Conservation (phyloP, 1,140 invertebrate genomes). For the Pseudomyrmex gracilis region DNA sequence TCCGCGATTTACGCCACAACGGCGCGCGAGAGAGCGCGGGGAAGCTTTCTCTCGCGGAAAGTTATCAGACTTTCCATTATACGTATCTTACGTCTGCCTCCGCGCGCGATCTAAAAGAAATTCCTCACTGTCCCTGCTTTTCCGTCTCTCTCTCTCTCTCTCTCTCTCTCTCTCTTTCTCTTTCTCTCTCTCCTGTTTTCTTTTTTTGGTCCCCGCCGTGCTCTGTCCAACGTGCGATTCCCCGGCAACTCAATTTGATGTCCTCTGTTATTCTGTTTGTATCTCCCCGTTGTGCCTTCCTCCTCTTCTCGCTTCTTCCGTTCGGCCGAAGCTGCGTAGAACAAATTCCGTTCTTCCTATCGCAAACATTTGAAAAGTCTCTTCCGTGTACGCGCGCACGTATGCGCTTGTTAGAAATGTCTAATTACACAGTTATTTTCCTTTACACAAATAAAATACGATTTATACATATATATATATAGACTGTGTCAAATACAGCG, state of each 20-base stretch:
- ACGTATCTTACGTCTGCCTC: constrained; percentile 39
- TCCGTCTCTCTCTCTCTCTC: neutral
- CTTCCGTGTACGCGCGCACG: neutral
- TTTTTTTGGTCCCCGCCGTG: constrained; percentile 13
- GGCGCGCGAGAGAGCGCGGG: constrained; percentile 10
- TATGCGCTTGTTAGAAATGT: neutral
- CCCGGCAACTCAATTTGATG: constrained; percentile 42
- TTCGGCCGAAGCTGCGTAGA: neutral
- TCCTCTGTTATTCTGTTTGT: constrained; percentile 52
- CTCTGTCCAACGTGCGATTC: neutral
- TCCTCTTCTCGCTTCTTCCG: constrained; percentile 30
- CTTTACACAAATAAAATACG: constrained; percentile 3
- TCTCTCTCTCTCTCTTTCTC: neutral
- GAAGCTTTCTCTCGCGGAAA: constrained; percentile 28
- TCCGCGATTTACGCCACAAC: constrained; percentile 50
- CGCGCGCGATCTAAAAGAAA: constrained; percentile 16
- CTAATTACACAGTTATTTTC: constrained; percentile 12
- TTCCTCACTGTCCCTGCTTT: constrained; percentile 3
- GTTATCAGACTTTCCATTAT: constrained; percentile 65
- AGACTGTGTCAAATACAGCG: neutral
- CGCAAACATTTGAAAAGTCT: constrained; percentile 37
- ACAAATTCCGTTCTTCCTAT: constrained; percentile 11
- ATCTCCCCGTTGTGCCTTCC: constrained; percentile 9
- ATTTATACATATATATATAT: neutral
- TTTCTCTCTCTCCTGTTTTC: neutral